phyloP scores from a whole-genome alignment of 64 coral and sea anemone species.

The Stichodactyla helianthus region DNA sequence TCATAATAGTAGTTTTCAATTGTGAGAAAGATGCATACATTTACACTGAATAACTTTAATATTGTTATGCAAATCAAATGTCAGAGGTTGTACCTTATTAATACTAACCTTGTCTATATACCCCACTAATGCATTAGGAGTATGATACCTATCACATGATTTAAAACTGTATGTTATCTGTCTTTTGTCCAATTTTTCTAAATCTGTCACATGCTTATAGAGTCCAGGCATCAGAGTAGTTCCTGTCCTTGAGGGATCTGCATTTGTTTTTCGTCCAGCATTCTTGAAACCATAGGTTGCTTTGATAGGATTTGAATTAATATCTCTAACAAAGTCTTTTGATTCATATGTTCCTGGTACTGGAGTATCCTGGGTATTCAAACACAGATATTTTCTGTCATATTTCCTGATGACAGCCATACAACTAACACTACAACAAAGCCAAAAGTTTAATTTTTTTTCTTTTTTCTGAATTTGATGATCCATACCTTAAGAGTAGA shows the following conservation, averaged over 20 bases:
- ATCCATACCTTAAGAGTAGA: slow-evolving; percentile 70
- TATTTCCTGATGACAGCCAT: background rate
- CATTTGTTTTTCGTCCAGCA: slow-evolving; percentile 84
- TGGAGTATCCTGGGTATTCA: slow-evolving; percentile 74
- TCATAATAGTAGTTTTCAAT: too few species aligned
- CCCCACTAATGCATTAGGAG: slow-evolving; percentile 74
- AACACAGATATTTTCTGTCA: background rate
- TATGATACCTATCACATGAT: slow-evolving; percentile 82
- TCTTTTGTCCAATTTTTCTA: slow-evolving; percentile 69
- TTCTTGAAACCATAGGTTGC: slow-evolving; percentile 91
- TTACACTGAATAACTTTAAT: too few species aligned
- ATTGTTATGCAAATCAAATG: too few species aligned
- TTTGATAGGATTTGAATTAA: slow-evolving; percentile 58
- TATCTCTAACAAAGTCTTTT: slow-evolving; percentile 81
- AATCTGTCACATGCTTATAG: slow-evolving; percentile 76
- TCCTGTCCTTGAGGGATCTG: slow-evolving; percentile 82
- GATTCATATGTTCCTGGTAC: slow-evolving; percentile 85
- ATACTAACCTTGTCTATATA: slow-evolving; percentile 86
- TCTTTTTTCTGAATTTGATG: too few species aligned
- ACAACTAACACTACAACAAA: background rate
- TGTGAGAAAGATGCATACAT: too few species aligned
- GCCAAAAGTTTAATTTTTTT: background rate
- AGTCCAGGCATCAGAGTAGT: slow-evolving; percentile 74
- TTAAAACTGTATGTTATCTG: slow-evolving; percentile 81
- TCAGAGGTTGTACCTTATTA: background rate